phyloP scores from a whole-genome alignment of 2,888 invertebrate species.

The Glyphotaelius pellucidus region DNA sequence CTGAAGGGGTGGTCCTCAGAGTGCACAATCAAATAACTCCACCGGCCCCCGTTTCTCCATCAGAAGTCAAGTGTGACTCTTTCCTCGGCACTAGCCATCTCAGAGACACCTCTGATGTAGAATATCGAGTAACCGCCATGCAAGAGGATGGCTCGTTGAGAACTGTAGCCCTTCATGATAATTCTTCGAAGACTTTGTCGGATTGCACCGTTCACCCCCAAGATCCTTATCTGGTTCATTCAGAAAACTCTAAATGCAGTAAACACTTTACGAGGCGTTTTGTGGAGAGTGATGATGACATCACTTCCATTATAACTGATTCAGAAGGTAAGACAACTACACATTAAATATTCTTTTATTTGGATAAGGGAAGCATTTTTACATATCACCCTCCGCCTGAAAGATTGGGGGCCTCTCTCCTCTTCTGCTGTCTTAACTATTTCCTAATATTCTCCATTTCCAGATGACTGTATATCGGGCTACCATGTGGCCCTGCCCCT shows the following conservation, averaged over 20 bases:
- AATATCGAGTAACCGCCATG: constrained; percentile 76
- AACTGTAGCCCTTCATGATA: constrained; percentile 75
- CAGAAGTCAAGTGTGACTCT: constrained; percentile 70
- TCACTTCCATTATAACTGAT: constrained; percentile 84
- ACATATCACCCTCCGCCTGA: no score
- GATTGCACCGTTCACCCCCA: constrained; percentile 74
- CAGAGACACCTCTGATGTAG: constrained; percentile 74
- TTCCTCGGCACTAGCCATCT: constrained; percentile 68
- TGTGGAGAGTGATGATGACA: constrained; percentile 84
- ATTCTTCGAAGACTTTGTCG: constrained; percentile 76
- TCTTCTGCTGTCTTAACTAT: no score
- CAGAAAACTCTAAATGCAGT: constrained; percentile 79
- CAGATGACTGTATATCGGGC: constrained; percentile 84
- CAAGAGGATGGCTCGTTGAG: constrained; percentile 76
- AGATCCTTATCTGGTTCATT: constrained; percentile 76
- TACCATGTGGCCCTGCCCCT: constrained; percentile 86
- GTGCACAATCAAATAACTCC: constrained; percentile 75
- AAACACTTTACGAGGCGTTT: constrained; percentile 83
- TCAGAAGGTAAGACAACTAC: constrained; percentile 79
- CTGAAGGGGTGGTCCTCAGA: constrained; percentile 74
- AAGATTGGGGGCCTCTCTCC: no score
- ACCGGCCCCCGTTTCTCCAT: constrained; percentile 71
- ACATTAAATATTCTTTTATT: background rate
- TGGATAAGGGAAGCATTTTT: background rate
- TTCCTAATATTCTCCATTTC: constrained; percentile 49